Evolutionary conservation across 1,140 invertebrate species (phyloP).

Genomic region (Chironomus tepperi): DNA sequence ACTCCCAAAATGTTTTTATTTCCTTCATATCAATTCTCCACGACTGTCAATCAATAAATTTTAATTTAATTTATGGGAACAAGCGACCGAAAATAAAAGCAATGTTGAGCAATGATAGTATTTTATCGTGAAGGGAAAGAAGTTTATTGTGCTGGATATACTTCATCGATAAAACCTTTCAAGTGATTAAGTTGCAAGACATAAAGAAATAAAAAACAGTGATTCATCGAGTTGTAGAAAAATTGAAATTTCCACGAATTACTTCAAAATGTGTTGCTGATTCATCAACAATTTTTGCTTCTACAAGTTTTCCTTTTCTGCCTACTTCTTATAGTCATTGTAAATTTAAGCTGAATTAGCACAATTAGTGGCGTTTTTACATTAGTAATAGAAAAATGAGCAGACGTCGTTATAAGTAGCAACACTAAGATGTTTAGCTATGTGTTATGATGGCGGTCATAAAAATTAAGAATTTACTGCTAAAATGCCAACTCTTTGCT

Average conservation of each 20-base stretch:
- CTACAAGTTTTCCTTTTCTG: not conserved
- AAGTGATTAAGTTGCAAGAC: constrained; percentile 7
- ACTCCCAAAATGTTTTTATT: not conserved
- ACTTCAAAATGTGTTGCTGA: not conserved
- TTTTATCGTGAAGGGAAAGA: too few relatives aligned
- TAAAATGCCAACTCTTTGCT: too few relatives aligned
- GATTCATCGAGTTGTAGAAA: constrained; percentile 12
- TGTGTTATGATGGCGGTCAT: too few relatives aligned
- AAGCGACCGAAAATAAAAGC: not conserved
- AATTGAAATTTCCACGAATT: not conserved
- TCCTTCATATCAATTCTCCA: not conserved
- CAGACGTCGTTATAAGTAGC: too few relatives aligned
- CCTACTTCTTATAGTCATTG: constrained; percentile 1
- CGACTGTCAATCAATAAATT: constrained; percentile 19
- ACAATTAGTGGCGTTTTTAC: not conserved
- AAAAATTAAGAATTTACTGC: too few relatives aligned
- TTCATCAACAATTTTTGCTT: not conserved
- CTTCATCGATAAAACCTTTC: constrained; percentile 1
- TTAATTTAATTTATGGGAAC: not conserved
- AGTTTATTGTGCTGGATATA: not conserved
- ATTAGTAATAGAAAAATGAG: not conserved
- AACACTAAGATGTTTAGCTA: too few relatives aligned
- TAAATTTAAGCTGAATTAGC: constrained; percentile 7
- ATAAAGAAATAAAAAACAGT: not conserved
- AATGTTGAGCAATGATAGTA: not conserved